Evolutionary conservation across 92 coral and sea anemone genomes (phyloP).

Genomic region (Bergia sp.): DNA sequence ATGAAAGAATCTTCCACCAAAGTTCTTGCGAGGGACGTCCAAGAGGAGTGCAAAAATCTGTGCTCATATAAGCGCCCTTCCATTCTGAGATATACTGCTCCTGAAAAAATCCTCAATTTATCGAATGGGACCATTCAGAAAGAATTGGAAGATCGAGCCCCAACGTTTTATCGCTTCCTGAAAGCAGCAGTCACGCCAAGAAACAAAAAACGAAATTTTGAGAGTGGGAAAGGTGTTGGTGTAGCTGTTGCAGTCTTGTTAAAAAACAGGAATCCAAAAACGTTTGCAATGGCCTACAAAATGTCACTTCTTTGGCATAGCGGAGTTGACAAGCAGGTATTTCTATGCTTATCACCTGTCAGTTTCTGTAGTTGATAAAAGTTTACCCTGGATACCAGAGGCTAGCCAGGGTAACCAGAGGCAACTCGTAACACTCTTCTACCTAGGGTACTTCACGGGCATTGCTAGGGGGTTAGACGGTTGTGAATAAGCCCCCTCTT

Average conservation of each 20-base stretch:
- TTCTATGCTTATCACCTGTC: not conserved
- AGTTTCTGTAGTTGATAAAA: no score
- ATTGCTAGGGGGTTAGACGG: no score
- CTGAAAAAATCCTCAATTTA: conserved; percentile 7
- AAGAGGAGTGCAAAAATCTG: conserved; percentile 31
- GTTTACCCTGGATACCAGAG: no score
- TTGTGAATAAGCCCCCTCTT: no score
- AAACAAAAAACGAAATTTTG: not conserved
- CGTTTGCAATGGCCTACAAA: not conserved
- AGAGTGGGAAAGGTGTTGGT: not conserved
- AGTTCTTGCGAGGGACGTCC: not conserved
- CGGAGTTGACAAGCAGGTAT: not conserved
- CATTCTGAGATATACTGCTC: conserved; percentile 20
- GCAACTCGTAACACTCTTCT: no score
- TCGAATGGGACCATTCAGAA: conserved; percentile 15
- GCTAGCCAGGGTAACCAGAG: no score
- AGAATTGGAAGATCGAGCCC: conserved; percentile 41
- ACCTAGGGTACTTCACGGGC: no score
- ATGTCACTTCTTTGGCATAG: conserved; percentile 3
- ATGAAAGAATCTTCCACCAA: not conserved
- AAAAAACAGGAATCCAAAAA: not conserved
- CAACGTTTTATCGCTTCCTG: conserved; percentile 41
- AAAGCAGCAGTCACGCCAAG: conserved; percentile 12
- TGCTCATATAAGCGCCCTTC: conserved; percentile 43
- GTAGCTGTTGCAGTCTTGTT: not conserved